phyloP scores from a whole-genome alignment of 2,113 vertebrate species.

The Bubo scandiacus region DNA sequence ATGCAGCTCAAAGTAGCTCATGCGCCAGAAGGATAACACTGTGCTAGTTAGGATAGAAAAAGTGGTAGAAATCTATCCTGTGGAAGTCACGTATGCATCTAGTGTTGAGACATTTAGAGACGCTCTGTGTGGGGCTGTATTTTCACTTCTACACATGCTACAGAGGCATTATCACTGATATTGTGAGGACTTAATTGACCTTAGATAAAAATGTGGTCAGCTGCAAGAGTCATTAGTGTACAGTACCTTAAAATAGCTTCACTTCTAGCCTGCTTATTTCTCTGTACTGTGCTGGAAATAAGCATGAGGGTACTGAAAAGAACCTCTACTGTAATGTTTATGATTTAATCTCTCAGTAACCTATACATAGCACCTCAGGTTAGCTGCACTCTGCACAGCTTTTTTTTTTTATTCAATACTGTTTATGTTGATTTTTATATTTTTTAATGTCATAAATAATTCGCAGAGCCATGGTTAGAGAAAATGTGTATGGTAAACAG shows the following conservation, averaged over 20 bases:
- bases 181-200: background rate
- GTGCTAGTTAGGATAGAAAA: background rate
- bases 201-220: background rate
- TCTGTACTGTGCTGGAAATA: background rate
- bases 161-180: background rate
- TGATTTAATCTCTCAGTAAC: background rate
- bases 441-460: background rate
- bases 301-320: background rate
- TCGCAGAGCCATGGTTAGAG: background rate
- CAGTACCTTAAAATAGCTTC: slow-evolving; percentile 6
- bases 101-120: background rate
- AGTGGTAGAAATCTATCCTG: background rate
- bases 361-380: background rate
- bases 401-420: background rate
- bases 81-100: fast-evolving
- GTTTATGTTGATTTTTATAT: background rate
- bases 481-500: background rate
- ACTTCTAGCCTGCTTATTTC: background rate
- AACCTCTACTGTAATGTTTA: background rate
- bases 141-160: background rate
- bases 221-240: background rate
- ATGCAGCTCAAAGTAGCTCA: background rate
- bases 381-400: background rate
- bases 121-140: background rate
- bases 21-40: background rate